A percentile compares a stretch with the other conserved stretches of the same genome.
Evolutionary conservation across 2,797 vertebrate genomes (phyloP).

Genomic region (Enteromius unitaeniatus): DNA sequence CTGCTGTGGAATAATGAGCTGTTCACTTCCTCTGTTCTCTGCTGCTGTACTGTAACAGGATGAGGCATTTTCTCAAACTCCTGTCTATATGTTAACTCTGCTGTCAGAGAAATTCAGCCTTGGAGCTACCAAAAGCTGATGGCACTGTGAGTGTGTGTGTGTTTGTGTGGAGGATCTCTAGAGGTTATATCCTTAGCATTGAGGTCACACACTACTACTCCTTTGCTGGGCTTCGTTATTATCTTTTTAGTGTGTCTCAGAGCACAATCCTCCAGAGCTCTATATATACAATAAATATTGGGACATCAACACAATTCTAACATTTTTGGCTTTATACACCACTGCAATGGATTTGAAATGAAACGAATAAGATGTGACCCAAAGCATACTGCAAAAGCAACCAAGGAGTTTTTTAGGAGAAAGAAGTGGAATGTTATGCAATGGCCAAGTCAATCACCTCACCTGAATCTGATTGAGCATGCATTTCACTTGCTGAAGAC

Average conservation of each 20-base stretch:
- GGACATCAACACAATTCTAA: too few species aligned
- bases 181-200: conserved; percentile 55
- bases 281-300: too few species aligned
- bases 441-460: too few species aligned
- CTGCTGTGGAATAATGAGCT: conserved; percentile 17
- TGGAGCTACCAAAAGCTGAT: conserved; percentile 24
- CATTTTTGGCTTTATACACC: too few species aligned
- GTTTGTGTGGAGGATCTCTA: conserved; percentile 31
- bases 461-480: too few species aligned
- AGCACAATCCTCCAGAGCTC: neutral
- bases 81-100: conserved; percentile 28
- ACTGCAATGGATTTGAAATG: too few species aligned
- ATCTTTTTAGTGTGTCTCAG: conserved; percentile 17
- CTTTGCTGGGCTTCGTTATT: conserved; percentile 21
- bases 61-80: conserved; percentile 31
- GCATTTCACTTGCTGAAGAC: too few species aligned
- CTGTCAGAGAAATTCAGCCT: conserved; percentile 4
- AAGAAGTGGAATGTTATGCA: too few species aligned
- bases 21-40: neutral
- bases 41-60: neutral
- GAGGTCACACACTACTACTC: conserved; percentile 21
- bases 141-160: neutral
- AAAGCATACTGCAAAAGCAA: too few species aligned
- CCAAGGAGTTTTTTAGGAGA: too few species aligned
- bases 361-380: too few species aligned